These are phyloP conservation scores for Orchesella flavescens DNA, from an alignment of 2,888 invertebrate genomes.

Conservation along the genomic window DNA sequence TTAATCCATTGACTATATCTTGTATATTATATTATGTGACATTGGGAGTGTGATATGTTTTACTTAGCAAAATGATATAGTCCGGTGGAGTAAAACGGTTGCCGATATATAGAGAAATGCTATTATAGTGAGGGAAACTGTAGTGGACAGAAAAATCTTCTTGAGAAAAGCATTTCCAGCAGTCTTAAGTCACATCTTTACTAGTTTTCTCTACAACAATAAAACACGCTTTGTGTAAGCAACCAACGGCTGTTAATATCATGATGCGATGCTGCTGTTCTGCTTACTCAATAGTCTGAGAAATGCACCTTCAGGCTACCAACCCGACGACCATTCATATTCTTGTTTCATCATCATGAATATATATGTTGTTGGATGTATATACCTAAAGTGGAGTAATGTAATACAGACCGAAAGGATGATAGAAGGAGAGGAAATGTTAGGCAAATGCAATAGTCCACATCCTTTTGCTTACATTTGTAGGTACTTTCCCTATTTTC, in stretches of 20 bases:
- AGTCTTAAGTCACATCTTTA: slow-evolving; percentile 22
- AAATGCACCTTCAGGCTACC: slow-evolving; percentile 35
- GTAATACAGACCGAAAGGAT: not conserved
- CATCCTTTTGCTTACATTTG: not conserved
- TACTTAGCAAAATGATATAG: slow-evolving; percentile 31
- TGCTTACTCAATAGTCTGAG: slow-evolving; percentile 11
- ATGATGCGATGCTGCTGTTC: not conserved
- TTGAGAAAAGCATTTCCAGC: slow-evolving; percentile 19
- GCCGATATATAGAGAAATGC: not conserved
- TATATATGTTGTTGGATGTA: not conserved
- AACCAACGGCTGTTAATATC: slow-evolving; percentile 24
- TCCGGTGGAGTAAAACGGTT: not conserved
- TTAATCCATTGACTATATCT: slow-evolving; percentile 55
- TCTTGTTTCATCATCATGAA: slow-evolving; percentile 24
- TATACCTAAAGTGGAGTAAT: not conserved
- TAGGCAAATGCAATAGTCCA: not conserved
- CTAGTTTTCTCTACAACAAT: slow-evolving; percentile 32
- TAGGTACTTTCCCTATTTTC: slow-evolving; percentile 8
- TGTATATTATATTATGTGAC: slow-evolving; percentile 57
- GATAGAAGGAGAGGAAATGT: slow-evolving; percentile 8
- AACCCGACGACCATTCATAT: not conserved
- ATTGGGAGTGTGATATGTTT: slow-evolving; percentile 57
- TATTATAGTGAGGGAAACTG: not conserved
- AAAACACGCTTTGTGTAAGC: slow-evolving; percentile 41
- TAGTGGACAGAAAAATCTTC: slow-evolving; percentile 19